phyloP scores from a whole-genome alignment of 1,140 invertebrate genomes.

The Trialeurodes vaporariorum region DNA sequence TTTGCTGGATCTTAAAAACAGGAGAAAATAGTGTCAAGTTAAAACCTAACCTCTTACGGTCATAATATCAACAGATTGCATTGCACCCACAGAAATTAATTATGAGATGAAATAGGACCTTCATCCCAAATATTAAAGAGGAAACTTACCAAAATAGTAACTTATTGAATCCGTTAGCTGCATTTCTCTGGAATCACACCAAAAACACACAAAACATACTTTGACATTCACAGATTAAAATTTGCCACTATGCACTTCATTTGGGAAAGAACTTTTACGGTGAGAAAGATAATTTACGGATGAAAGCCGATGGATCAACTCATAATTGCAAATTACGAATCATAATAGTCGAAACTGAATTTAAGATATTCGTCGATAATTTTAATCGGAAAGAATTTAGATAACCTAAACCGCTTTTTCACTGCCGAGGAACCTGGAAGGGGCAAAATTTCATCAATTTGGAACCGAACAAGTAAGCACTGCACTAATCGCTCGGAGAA shows the following conservation, averaged over 20 bases:
- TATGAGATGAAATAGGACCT: too few species aligned
- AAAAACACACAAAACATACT: background rate
- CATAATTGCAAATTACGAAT: too few species aligned
- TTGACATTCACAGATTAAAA: background rate
- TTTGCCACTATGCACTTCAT: background rate
- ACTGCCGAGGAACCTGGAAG: too few species aligned
- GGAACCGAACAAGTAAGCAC: background rate
- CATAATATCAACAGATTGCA: too few species aligned
- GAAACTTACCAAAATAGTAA: background rate
- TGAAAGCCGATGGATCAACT: too few species aligned
- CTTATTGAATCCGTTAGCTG: background rate
- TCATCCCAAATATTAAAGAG: background rate
- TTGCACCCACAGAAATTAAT: too few species aligned
- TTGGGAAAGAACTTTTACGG: too few species aligned
- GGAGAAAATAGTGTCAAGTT: background rate
- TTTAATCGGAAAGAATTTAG: too few species aligned
- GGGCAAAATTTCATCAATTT: background rate
- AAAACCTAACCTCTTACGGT: background rate
- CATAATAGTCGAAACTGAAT: too few species aligned
- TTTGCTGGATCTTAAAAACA: background rate
- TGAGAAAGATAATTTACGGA: too few species aligned
- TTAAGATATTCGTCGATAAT: too few species aligned
- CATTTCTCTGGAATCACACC: background rate
- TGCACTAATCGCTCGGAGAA: background rate
- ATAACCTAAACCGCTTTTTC: background rate